Conservation (phyloP, 2,888 invertebrate genomes). For the Agonopterix subpropinquella region DNA sequence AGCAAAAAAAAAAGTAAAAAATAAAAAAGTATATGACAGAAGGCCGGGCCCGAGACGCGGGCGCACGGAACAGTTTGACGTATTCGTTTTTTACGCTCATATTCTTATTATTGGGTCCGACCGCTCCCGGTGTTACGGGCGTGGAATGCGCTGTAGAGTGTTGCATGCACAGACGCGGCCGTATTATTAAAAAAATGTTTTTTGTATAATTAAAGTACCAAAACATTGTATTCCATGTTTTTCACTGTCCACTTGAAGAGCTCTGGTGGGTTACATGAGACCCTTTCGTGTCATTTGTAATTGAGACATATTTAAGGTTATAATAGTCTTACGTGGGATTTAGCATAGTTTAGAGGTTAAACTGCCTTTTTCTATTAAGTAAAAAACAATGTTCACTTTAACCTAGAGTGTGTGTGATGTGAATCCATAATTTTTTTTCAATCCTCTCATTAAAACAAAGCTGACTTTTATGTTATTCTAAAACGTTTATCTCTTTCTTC, state of each 20-base stretch:
- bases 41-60: constrained; percentile 39
- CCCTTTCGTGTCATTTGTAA: no score
- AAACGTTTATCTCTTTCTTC: background rate
- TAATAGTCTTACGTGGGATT: no score
- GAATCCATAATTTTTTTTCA: no score
- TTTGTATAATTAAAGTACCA: background rate
- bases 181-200: background rate
- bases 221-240: no score
- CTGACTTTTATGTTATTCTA: background rate
- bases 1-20: constrained; percentile 16
- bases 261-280: no score
- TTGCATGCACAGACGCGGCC: constrained; percentile 47
- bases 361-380: no score
- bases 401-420: no score
- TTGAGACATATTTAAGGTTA: no score
- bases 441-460: no score
- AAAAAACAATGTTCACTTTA: no score
- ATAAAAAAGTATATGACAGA: constrained; percentile 35
- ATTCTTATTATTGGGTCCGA: constrained; percentile 70
- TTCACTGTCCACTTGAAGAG: no score
- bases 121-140: constrained; percentile 75
- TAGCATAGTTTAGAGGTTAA: no score
- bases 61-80: constrained; percentile 58
- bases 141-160: constrained; percentile 64
- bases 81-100: constrained; percentile 69